Conservation (phyloP, 1,140 invertebrate genomes). For the Harlomillsia oculata region DNA sequence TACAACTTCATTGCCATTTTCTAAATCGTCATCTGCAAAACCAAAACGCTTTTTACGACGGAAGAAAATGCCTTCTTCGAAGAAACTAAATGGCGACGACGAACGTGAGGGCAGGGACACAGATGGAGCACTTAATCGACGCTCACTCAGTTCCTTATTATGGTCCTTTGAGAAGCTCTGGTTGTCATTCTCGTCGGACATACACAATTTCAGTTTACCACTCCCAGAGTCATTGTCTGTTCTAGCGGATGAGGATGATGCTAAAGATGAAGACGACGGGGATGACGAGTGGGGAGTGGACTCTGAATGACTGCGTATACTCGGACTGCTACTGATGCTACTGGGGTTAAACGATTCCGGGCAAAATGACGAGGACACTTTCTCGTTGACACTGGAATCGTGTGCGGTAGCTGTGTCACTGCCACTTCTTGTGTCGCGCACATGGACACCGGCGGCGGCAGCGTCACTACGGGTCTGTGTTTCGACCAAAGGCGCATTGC, state of each 20-base stretch:
- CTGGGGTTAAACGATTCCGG: too few species aligned
- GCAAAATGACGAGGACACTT: too few species aligned
- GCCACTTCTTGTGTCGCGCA: background rate
- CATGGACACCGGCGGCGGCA: background rate
- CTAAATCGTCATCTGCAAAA: background rate
- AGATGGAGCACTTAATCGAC: too few species aligned
- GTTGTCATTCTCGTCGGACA: background rate
- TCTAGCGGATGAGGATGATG: background rate
- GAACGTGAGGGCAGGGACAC: background rate
- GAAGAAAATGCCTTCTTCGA: background rate
- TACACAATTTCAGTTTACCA: background rate
- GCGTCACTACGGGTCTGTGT: background rate
- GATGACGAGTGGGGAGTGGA: too few species aligned
- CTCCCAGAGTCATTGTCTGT: background rate
- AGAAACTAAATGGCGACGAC: background rate
- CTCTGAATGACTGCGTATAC: background rate
- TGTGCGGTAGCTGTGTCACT: background rate
- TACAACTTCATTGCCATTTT: background rate
- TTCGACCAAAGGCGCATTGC: background rate
- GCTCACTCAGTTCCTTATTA: too few species aligned
- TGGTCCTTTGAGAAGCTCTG: background rate
- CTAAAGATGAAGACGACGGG: too few species aligned
- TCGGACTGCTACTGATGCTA: background rate
- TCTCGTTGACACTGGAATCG: too few species aligned
- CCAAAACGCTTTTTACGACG: background rate